These are phyloP conservation scores for Malaclemys terrapin DNA, from an alignment of 2,113 vertebrate species.

Conservation along the genomic window DNA sequence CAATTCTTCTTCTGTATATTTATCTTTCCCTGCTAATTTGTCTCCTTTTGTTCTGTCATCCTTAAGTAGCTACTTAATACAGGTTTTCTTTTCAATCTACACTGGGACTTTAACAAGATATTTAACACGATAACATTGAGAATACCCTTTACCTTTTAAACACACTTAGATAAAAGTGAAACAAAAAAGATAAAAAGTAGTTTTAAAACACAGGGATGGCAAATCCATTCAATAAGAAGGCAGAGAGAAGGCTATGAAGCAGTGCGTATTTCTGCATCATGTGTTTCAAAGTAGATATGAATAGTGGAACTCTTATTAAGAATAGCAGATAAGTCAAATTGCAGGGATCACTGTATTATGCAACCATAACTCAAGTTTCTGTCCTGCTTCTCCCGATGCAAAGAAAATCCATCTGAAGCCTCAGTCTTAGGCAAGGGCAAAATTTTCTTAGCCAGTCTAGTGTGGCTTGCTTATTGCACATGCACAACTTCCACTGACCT, in stretches of 20 bases:
- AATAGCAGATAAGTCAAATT: background rate
- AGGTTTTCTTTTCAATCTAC: too few species aligned
- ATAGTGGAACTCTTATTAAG: background rate
- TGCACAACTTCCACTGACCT: background rate
- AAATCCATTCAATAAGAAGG: background rate
- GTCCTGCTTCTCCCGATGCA: background rate
- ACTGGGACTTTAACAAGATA: background rate
- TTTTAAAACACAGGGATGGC: background rate
- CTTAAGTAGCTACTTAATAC: background rate
- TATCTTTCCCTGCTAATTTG: background rate
- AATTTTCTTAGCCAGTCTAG: background rate
- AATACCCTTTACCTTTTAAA: background rate
- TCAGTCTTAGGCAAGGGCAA: background rate
- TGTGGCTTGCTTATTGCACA: background rate
- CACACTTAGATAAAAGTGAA: background rate
- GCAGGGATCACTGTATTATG: accelerated
- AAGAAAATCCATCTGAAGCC: background rate
- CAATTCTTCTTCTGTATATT: background rate
- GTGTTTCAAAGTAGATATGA: background rate
- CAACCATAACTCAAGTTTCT: background rate
- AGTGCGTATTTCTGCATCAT: background rate
- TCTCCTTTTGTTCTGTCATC: background rate
- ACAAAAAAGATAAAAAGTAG: background rate
- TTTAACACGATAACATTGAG: background rate
- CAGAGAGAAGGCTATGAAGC: background rate